A percentile compares a stretch with the other conserved stretches of the same genome.
phyloP scores from a whole-genome alignment of 2,113 vertebrate genomes.

The Rhinolophus sinicus region DNA sequence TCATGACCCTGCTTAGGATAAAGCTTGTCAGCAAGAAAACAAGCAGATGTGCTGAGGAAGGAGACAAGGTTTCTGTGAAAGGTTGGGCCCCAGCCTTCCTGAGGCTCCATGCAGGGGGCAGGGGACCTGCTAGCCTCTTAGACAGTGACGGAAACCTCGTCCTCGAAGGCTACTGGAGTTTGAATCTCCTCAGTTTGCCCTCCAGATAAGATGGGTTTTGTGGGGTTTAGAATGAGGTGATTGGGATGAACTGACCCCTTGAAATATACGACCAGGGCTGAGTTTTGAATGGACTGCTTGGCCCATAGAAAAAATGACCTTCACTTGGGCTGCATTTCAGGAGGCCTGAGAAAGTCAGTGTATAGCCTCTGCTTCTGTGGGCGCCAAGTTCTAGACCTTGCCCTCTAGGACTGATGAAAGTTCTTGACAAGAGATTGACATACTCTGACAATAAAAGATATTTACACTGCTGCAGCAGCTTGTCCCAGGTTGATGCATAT shows the following conservation, averaged over 20 bases:
- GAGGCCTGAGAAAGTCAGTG: neutral
- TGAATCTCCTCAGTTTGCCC: neutral
- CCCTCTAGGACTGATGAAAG: neutral
- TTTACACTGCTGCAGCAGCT: no score
- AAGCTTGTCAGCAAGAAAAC: neutral
- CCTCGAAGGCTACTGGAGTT: neutral
- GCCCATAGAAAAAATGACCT: rapidly evolving
- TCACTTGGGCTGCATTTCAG: neutral
- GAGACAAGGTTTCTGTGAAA: neutral
- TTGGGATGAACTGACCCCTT: neutral
- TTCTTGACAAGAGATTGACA: neutral
- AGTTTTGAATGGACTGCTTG: neutral
- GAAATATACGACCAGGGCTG: neutral
- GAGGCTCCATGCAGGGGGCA: no score
- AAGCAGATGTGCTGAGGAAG: neutral
- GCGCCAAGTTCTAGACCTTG: neutral
- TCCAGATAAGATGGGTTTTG: neutral
- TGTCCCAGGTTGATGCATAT: neutral
- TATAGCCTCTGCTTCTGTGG: neutral
- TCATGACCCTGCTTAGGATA: neutral
- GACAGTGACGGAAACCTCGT: neutral
- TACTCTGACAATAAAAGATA: neutral
- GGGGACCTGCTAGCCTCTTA: neutral
- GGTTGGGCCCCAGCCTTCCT: neutral
- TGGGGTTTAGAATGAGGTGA: neutral